Conservation (phyloP, 2,888 invertebrate genomes). For the Perizoma affinitatum region DNA sequence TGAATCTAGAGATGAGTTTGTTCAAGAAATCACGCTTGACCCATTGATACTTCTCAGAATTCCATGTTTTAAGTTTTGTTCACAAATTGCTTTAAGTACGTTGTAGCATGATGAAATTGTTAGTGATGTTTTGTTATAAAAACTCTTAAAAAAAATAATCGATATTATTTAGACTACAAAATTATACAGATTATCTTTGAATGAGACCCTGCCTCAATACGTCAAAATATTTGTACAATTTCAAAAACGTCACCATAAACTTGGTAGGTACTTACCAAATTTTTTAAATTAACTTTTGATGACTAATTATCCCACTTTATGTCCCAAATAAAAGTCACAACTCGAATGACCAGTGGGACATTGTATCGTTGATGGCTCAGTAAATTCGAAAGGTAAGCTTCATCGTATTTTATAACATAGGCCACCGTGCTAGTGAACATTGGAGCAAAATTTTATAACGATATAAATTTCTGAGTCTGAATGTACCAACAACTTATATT, state of each 20-base stretch:
- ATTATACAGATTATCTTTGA: no score
- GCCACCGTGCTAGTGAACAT: slow-evolving; percentile 47
- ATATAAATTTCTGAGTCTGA: slow-evolving; percentile 43
- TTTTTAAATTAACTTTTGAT: slow-evolving; percentile 19
- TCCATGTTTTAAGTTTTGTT: neutral
- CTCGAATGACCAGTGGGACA: slow-evolving; percentile 14
- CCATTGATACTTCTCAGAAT: neutral
- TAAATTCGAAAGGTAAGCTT: slow-evolving; percentile 50
- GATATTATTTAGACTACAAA: no score
- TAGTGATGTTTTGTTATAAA: no score
- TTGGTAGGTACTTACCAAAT: slow-evolving; percentile 1
- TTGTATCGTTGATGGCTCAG: slow-evolving; percentile 26
- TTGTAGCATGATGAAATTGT: no score
- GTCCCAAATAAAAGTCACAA: slow-evolving; percentile 14
- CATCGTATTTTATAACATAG: slow-evolving; percentile 35
- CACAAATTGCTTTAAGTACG: neutral
- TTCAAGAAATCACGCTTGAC: neutral
- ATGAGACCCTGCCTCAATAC: no score
- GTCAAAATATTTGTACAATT: no score
- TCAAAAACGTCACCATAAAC: no score
- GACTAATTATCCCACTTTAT: slow-evolving; percentile 17
- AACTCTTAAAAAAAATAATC: no score
- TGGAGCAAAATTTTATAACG: slow-evolving; percentile 45
- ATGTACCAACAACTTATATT: neutral
- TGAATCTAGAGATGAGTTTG: neutral